Evolutionary conservation across 2,888 invertebrate species (phyloP), one percentile per base, ranked within the genome.

Genomic region (Mystacides longicornis): DNA sequence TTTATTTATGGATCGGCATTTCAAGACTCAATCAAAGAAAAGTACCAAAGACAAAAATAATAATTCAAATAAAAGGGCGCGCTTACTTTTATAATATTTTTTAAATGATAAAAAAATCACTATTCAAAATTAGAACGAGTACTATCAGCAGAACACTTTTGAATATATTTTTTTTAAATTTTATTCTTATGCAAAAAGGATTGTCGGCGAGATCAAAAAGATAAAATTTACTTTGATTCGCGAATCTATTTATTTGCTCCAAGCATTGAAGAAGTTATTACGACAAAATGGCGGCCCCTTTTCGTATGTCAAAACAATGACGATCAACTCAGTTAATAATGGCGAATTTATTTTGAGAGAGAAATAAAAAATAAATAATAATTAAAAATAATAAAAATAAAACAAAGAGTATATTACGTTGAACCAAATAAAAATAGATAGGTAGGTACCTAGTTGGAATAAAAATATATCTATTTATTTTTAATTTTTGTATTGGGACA

Each of bases 231-330:
- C 11, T 7, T n/a, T 37, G 37, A 37, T 37, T 16, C 37, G 16
- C 14, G 14, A 16, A 37, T 37, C 37, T 37, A 37, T 3, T 37
- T 37, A 37, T 14, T 37, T 14, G 37, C 37, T 37, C 7, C 7
- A 16, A 37, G 37, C 37, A 37, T 37, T 37, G 37, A 14, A 37
- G 4, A n/a, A 37, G n/a, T 7, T 37, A 37, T 37, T 7, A 18
- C 43, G 43, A 16, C 20, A 20, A 20, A 43, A 43, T 45, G 49
- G 43, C 54, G 49, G 49, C 52, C 37, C 51, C 59, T 59, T 58
- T 59, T 59, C 54, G 31, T 27, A 43, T 33, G 51, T 53, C 54
- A 56, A 59, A 59, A 59, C 59, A 59, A 59, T 56, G 52, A 51
- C 52, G 33, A 52, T 55, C 47, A 54, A 57, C 23, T 50, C 16